phyloP scores from a whole-genome alignment of 2,888 invertebrate species.

The Drosophila rellima region DNA sequence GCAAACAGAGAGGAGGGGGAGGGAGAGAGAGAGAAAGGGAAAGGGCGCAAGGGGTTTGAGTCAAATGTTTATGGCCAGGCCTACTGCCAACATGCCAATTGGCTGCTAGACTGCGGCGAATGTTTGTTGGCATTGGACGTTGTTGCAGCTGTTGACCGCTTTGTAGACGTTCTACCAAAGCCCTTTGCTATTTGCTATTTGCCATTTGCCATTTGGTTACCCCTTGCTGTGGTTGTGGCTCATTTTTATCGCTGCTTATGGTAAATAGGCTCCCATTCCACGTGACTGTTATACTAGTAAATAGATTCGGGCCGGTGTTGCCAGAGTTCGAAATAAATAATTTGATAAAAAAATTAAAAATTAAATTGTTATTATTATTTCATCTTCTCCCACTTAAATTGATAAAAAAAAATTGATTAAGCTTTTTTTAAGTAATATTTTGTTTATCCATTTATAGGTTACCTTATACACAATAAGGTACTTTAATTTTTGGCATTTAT shows the following conservation, averaged over 20 bases:
- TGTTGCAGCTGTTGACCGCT: conserved; percentile 59
- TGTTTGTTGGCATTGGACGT: conserved; percentile 34
- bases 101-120: conserved; percentile 50
- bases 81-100: conserved; percentile 62
- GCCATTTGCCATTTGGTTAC: conserved; percentile 27
- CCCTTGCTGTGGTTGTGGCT: conserved; percentile 4
- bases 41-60: background rate
- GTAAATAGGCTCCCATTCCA: conserved; percentile 7
- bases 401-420: no score
- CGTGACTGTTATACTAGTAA: background rate
- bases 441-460: no score
- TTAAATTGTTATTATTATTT: no score
- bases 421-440: no score
- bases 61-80: conserved; percentile 65
- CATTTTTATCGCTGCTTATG: conserved; percentile 11
- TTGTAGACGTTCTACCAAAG: conserved; percentile 30
- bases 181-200: conserved; percentile 46
- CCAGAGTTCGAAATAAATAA: background rate
- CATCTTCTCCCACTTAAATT: no score
- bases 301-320: background rate
- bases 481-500: no score
- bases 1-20: background rate
- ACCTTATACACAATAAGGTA: no score
- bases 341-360: background rate
- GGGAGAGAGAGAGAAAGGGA: background rate